phyloP scores from a whole-genome alignment of 1,140 invertebrate genomes.

The Meteorus sp. region DNA sequence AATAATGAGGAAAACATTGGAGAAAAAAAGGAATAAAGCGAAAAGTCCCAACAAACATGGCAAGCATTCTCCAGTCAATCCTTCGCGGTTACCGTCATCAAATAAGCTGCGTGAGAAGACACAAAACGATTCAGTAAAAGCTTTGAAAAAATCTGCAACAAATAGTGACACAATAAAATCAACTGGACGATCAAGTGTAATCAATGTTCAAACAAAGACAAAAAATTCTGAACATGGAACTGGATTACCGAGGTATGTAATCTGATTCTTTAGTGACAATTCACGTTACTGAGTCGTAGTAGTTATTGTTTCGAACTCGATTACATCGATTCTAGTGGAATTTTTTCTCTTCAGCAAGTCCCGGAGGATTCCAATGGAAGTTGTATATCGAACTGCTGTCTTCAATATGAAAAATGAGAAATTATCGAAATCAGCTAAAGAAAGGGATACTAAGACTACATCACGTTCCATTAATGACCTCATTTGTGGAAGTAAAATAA shows the following conservation, averaged over 20 bases:
- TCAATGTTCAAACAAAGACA: background rate
- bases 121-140: background rate
- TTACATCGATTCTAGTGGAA: background rate
- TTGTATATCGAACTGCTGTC: slow-evolving; percentile 47
- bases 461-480: slow-evolving; percentile 43
- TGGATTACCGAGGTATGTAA: slow-evolving; percentile 6
- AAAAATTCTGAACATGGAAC: slow-evolving; percentile 2
- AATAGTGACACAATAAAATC: background rate
- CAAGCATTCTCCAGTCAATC: background rate
- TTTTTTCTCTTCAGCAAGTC: slow-evolving; percentile 25
- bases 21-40: background rate
- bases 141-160: background rate
- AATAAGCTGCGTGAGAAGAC: slow-evolving; percentile 1
- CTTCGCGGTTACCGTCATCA: background rate
- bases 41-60: slow-evolving; percentile 2
- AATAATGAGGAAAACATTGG: background rate
- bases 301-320: background rate
- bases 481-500: slow-evolving; percentile 44
- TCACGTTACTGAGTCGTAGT: background rate
- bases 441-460: slow-evolving; percentile 32
- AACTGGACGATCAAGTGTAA: background rate
- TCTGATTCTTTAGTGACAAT: slow-evolving; percentile 1
- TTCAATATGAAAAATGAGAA: slow-evolving; percentile 51
- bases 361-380: slow-evolving; percentile 43
- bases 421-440: slow-evolving; percentile 36